Conservation (phyloP, 2,888 invertebrate genomes). For the Pediacus dermestoides region DNA sequence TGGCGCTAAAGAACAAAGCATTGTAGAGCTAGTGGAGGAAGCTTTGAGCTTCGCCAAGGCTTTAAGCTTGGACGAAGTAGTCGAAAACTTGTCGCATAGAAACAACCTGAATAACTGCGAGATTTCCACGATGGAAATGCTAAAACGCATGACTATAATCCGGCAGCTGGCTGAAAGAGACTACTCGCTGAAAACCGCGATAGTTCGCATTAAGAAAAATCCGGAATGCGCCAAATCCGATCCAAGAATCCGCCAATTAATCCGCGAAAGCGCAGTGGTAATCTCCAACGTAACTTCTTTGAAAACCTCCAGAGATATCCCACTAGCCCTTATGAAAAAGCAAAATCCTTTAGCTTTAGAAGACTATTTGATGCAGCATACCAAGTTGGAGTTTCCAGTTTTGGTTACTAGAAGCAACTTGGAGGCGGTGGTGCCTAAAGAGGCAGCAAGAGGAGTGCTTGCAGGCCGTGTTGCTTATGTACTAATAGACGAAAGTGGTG, state of each 20-base stretch:
- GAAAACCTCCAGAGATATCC: conserved; percentile 69
- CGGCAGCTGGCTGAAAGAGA: conserved; percentile 66
- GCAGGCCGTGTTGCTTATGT: conserved; percentile 74
- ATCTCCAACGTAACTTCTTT: conserved; percentile 46
- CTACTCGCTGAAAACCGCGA: conserved; percentile 59
- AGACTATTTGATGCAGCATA: conserved; percentile 64
- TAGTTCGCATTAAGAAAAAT: conserved; percentile 62
- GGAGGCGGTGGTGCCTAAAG: conserved; percentile 73
- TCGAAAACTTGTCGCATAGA: conserved; percentile 48
- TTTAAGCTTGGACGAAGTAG: conserved; percentile 63
- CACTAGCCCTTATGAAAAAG: conserved; percentile 61
- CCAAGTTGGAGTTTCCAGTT: conserved; percentile 58
- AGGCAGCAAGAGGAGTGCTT: conserved; percentile 68
- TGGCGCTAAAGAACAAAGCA: conserved; percentile 43
- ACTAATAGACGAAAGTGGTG: conserved; percentile 72
- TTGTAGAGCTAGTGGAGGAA: conserved; percentile 56
- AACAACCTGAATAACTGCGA: conserved; percentile 58
- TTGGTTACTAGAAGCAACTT: conserved; percentile 70
- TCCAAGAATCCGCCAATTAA: conserved; percentile 65
- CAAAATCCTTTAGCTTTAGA: conserved; percentile 74
- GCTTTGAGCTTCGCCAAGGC: conserved; percentile 68
- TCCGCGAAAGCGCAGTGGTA: conserved; percentile 69
- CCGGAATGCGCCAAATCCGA: conserved; percentile 66
- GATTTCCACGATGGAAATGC: conserved; percentile 59
- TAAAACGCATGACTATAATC: conserved; percentile 69